Percentiles rank a stretch among this genome's conserved stretches.
Conservation (phyloP, 2,113 vertebrate genomes). For the Chionomys nivalis region DNA sequence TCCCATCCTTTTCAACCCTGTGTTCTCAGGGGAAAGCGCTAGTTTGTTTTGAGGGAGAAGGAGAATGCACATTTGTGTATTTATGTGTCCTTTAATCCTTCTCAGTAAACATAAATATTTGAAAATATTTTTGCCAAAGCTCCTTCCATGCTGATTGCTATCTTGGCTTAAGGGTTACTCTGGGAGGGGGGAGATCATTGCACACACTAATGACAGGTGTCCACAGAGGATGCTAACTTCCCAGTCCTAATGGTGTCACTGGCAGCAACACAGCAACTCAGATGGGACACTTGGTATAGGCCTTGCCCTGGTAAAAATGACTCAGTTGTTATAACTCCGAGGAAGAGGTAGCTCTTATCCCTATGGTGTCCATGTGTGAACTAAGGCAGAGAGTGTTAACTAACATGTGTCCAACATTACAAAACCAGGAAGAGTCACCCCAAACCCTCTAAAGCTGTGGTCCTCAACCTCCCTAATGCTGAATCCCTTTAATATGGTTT, state of each 20-base stretch:
- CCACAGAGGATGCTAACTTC: not conserved
- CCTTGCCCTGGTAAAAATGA: not conserved
- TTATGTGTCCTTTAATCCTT: constrained; percentile 32
- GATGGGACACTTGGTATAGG: not conserved
- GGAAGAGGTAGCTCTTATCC: not conserved
- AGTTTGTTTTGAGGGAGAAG: not conserved
- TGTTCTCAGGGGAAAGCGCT: constrained; percentile 14
- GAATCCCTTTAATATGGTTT: not conserved
- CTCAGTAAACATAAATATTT: constrained; percentile 29
- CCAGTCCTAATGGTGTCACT: not conserved
- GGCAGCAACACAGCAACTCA: not conserved
- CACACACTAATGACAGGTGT: not conserved
- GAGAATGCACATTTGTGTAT: not conserved
- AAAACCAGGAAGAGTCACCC: not conserved
- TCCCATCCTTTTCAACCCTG: not conserved
- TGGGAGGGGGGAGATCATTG: not conserved
- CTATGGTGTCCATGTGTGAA: not conserved
- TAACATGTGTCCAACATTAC: not conserved
- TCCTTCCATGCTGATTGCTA: constrained; percentile 7
- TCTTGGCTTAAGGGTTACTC: not conserved
- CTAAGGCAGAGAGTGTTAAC: not conserved
- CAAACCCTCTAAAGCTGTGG: not conserved
- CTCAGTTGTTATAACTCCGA: not conserved
- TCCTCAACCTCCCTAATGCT: not conserved
- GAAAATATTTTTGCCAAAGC: constrained; percentile 55